These are phyloP conservation scores for Chrysogorgia sp. DNA, from an alignment of 92 coral and sea anemone species.

Conservation along the genomic window DNA sequence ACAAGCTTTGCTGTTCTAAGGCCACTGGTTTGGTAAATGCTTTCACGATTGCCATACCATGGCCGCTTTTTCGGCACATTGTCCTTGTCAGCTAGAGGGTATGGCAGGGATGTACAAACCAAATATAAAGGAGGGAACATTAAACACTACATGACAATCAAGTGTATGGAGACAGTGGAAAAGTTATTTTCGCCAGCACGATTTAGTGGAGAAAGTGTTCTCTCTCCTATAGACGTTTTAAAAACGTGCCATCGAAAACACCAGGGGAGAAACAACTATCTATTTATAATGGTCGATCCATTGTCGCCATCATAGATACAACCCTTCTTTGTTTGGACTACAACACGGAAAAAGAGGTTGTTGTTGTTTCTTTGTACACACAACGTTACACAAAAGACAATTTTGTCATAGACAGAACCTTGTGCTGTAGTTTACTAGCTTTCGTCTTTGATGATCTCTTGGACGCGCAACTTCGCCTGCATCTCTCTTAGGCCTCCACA, in stretches of 20 bases:
- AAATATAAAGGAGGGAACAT: neutral
- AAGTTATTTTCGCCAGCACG: too few species aligned
- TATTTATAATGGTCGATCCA: constrained; percentile 32
- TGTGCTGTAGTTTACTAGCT: too few species aligned
- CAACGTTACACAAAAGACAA: constrained; percentile 28
- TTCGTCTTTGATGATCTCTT: too few species aligned
- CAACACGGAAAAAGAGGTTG: constrained; percentile 16
- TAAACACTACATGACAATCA: neutral
- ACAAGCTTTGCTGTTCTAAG: constrained; percentile 54
- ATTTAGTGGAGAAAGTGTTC: neutral
- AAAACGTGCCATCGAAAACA: constrained; percentile 14
- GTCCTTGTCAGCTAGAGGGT: constrained; percentile 34
- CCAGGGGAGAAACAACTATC: constrained; percentile 24
- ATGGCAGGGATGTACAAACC: constrained; percentile 9
- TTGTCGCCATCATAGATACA: constrained; percentile 21
- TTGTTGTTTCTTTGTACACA: constrained; percentile 15
- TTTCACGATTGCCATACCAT: constrained; percentile 45
- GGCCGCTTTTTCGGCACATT: constrained; percentile 57
- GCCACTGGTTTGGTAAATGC: constrained; percentile 65
- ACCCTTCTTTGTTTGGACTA: constrained; percentile 34
- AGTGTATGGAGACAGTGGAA: too few species aligned
- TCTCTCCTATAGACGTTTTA: constrained; percentile 13
- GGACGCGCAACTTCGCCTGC: too few species aligned
- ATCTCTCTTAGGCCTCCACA: too few species aligned
- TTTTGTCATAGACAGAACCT: constrained; percentile 18